Evolutionary conservation across 2,113 vertebrate genomes (phyloP).

Genomic region (Pelusios castaneus): DNA sequence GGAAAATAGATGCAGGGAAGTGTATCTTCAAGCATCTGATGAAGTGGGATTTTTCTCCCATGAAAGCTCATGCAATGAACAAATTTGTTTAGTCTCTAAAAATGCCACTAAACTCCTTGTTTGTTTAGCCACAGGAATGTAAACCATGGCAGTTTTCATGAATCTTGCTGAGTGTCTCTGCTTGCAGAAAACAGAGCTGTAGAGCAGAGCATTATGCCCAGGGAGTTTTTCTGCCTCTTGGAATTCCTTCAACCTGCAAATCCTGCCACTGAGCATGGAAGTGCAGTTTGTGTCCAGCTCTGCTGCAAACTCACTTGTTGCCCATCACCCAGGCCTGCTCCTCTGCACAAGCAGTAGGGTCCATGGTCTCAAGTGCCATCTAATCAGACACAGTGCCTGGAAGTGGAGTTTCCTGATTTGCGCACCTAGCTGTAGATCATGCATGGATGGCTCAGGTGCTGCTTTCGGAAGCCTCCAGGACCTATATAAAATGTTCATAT

Average conservation of each 20-base stretch:
- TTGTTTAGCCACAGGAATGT: no score
- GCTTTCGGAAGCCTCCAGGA: slow-evolving; percentile 23
- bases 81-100: no score
- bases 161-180: background rate
- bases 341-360: rapidly evolving
- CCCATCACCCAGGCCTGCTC: background rate
- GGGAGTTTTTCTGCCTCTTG: slow-evolving; percentile 14
- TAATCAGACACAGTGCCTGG: rapidly evolving
- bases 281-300: background rate
- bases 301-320: background rate
- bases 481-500: background rate
- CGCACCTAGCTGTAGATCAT: background rate
- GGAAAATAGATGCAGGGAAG: no score
- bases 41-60: no score
- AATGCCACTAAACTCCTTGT: no score
- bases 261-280: background rate
- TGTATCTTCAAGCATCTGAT: no score
- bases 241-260: background rate
- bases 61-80: no score
- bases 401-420: slow-evolving; percentile 35
- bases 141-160: background rate
- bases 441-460: slow-evolving; percentile 64
- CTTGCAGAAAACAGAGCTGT: background rate
- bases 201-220: background rate
- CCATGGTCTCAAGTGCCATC: background rate